phyloP scores from a whole-genome alignment of 2,113 vertebrate genomes.

The Brachyhypopomus gauderio region DNA sequence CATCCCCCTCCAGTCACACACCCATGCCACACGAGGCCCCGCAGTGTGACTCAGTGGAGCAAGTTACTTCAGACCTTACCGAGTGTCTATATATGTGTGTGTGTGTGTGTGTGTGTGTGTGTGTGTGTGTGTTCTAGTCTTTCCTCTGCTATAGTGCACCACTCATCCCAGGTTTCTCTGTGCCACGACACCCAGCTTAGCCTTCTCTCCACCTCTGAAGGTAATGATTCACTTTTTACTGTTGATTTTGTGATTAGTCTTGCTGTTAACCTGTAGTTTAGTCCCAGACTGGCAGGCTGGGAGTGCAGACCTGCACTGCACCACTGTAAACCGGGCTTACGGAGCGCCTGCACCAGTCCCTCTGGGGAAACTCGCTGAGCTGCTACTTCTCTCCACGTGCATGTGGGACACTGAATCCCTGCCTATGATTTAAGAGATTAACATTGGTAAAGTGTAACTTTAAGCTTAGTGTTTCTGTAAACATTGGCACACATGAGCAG shows the following conservation, averaged over 20 bases:
- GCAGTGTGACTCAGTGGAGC: constrained; percentile 67
- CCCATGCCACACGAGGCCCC: constrained; percentile 62
- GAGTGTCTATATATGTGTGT: constrained; percentile 42
- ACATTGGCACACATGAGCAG: constrained; percentile 1
- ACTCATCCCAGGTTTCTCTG: constrained; percentile 48
- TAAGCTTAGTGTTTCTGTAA: background rate
- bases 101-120: constrained; percentile 27
- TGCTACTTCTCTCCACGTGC: constrained; percentile 8
- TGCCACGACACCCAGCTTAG: constrained; percentile 9
- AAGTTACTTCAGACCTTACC: constrained; percentile 64
- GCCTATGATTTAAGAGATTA: background rate
- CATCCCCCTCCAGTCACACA: constrained; percentile 50
- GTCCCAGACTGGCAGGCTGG: background rate
- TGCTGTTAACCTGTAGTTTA: constrained; percentile 33
- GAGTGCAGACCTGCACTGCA: constrained; percentile 45
- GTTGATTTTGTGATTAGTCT: background rate
- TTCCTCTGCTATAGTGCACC: constrained; percentile 49
- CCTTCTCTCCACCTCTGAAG: constrained; percentile 50
- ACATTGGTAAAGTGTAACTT: background rate
- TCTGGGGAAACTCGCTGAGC: constrained; percentile 32
- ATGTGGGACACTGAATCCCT: background rate
- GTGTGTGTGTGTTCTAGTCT: constrained; percentile 52
- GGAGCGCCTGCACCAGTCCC: background rate
- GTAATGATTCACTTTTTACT: constrained; percentile 56
- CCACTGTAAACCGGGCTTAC: constrained; percentile 21